Conservation (phyloP, 2,888 invertebrate genomes). For the Cyclophora punctaria region DNA sequence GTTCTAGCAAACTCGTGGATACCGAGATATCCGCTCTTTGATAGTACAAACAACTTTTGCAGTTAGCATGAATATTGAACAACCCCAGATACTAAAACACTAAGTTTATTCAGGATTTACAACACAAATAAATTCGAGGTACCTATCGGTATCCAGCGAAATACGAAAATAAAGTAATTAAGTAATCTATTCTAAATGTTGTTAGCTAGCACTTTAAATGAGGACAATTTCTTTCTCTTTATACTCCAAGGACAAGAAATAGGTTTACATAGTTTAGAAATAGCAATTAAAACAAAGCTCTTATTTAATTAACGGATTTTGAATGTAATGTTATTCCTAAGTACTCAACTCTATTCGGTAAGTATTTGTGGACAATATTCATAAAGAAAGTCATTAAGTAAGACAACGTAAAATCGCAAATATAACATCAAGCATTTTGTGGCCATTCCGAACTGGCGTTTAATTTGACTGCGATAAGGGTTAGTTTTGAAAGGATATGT, state of each 20-base stretch:
- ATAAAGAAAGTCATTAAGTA: conserved; percentile 18
- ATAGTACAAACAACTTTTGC: conserved; percentile 4
- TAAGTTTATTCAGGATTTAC: too few relatives aligned
- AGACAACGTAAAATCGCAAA: conserved; percentile 16
- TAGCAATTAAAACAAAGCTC: conserved; percentile 1
- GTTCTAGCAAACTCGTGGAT: conserved; percentile 6
- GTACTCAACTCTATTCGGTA: background rate
- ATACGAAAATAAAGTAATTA: too few relatives aligned
- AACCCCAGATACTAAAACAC: too few relatives aligned
- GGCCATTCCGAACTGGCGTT: conserved; percentile 2
- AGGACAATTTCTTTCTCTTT: too few relatives aligned
- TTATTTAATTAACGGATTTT: conserved; percentile 6
- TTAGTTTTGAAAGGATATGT: conserved; percentile 11
- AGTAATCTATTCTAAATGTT: too few relatives aligned
- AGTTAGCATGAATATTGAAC: background rate
- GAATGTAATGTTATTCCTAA: conserved; percentile 2
- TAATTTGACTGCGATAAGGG: conserved; percentile 10
- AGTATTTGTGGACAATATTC: conserved; percentile 13
- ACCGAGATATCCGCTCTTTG: conserved; percentile 2
- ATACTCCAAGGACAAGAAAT: too few relatives aligned
- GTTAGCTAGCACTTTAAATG: too few relatives aligned
- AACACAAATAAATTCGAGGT: too few relatives aligned
- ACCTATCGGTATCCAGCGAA: too few relatives aligned
- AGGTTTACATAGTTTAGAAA: too few relatives aligned
- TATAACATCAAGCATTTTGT: conserved; percentile 6